Conservation (phyloP, 2,113 vertebrate species). For the Neotoma lepida region DNA sequence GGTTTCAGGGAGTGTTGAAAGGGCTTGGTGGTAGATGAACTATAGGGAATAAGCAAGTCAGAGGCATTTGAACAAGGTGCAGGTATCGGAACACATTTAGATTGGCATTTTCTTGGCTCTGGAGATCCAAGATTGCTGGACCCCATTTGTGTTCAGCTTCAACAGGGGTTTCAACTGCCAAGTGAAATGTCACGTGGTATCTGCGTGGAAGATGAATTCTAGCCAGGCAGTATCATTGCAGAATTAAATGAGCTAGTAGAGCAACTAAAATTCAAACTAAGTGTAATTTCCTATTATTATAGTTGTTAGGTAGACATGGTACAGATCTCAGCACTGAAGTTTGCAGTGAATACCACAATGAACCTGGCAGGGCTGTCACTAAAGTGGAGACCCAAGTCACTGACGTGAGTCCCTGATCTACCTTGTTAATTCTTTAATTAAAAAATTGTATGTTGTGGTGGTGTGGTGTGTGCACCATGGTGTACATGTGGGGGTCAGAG, state of each 20-base stretch:
- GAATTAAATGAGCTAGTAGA: constrained; percentile 44
- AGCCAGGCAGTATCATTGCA: background rate
- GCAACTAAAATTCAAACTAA: background rate
- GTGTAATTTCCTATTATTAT: background rate
- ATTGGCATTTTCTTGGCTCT: constrained; percentile 33
- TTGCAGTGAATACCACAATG: background rate
- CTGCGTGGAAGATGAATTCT: background rate
- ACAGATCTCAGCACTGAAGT: background rate
- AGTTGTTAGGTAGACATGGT: background rate
- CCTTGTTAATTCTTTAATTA: background rate
- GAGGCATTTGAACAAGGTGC: background rate
- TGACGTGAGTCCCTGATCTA: background rate
- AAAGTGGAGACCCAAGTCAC: background rate
- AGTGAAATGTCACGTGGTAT: background rate
- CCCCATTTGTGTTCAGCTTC: background rate
- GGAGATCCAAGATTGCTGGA: background rate
- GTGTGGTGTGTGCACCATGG: background rate
- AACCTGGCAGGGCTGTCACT: background rate
- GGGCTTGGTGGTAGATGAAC: background rate
- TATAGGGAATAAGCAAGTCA: background rate
- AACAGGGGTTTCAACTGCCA: background rate
- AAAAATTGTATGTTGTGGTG: background rate
- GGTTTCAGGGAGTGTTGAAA: constrained; percentile 4
- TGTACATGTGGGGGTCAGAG: background rate
- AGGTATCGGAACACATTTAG: background rate